phyloP scores from a whole-genome alignment of 1,140 invertebrate genomes.

The Cherax quadricarinatus region DNA sequence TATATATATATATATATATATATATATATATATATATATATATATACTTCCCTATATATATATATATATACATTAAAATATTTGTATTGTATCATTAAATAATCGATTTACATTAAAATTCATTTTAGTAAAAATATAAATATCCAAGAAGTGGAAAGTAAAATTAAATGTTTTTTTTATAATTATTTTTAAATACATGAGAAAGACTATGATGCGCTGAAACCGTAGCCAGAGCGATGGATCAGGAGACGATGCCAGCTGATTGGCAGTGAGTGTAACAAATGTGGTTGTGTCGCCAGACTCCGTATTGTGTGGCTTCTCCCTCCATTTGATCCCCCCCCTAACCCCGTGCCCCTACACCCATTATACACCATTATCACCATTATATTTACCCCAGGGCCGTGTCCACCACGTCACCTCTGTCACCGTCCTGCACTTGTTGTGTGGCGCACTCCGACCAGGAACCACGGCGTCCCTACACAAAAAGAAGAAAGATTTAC shows the following conservation, averaged over 20 bases:
- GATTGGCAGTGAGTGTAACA: conserved; percentile 61
- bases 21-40: no score
- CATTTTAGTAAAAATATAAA: not conserved
- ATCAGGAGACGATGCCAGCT: not conserved
- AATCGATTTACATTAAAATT: no score
- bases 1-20: no score
- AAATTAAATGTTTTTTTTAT: no score
- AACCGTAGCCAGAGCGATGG: not conserved
- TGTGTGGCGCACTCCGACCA: not conserved
- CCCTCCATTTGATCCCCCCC: conserved; percentile 20
- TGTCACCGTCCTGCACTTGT: conserved; percentile 25
- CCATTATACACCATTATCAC: conserved; percentile 62
- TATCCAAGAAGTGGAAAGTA: not conserved
- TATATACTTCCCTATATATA: no score
- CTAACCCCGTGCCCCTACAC: conserved; percentile 29
- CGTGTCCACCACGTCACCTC: conserved; percentile 33
- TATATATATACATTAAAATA: no score
- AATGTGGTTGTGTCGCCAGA: conserved; percentile 32
- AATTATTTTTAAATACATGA: no score
- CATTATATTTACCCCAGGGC: conserved; percentile 52
- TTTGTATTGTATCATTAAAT: no score
- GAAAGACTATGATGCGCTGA: not conserved
- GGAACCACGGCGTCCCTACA: no score
- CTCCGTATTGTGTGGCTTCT: conserved; percentile 27
- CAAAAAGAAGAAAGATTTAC: not conserved